Base-by-base conservation (phyloP, 2,888 invertebrate genomes). In the Lithophane leautieri region DNA sequence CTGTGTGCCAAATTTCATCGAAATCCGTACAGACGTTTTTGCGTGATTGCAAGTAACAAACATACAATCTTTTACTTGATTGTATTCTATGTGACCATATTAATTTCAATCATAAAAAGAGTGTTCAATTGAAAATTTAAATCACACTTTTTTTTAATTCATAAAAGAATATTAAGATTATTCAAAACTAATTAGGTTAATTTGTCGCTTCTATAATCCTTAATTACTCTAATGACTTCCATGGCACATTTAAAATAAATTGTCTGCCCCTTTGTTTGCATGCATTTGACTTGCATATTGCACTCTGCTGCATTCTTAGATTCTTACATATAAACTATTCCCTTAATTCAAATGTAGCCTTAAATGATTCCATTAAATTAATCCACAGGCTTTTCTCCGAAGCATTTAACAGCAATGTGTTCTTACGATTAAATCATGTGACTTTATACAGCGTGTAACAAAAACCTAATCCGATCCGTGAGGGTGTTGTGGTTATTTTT, bases 351-450 rank as follows among this genome's bases (percentile, higher is more conserved):
- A 80, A 80, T 76, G 44, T 2, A 34, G 47, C 7, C 14, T 65
- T 63, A 63, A 54, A 70, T 63, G 54, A 58, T 47, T 65, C 61
- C 60, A 54, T 68, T 69, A 28, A 34, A 16, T 73, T 62, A 60
- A 73, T 73, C 66, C 60, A 69, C 54, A 22, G 60, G n/a, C 40
- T 67, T 54, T 84, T 84, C 76, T 54, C 12, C 50, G 60, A 75
- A 84, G 56, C n/a, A 50, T 62, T 22, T 28, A 56, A 44, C 16
- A 19, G 14, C 19, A 9, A 14, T 25, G 14, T 54, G 2, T 60
- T 56, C 34, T 28, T 44, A 16, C 1, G 19, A n/a, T 22, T 47
- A 9, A 22, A 66, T 22, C 22, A n/a, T 16, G n/a, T 28, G 12
- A 54, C 12, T 54, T 6, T 54, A n/a, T n/a, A 54, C n/a, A n/a